Evolutionary conservation across 2,797 vertebrate species (phyloP), one percentile per base, ranked within the genome.

Genomic region (Melanitta fusca): DNA sequence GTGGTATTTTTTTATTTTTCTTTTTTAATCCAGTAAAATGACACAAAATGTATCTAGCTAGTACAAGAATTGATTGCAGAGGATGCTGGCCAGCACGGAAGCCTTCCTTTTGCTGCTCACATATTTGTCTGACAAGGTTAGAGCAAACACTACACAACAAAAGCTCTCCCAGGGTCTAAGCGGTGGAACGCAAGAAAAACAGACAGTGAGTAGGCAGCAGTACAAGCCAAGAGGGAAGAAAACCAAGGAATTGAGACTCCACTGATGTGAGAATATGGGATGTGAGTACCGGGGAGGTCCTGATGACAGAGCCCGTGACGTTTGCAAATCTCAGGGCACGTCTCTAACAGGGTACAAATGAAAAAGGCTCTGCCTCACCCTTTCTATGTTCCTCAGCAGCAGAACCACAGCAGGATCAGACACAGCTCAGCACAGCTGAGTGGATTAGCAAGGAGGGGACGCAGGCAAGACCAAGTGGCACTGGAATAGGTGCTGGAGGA

Each of bases 401-500:
- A 41, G 38, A 25, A 16, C 16, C 74, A 15, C 1, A 3, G 39
- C 45, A 13, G n/a, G 27, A 38, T 6, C 2, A 7, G 75, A 8
- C 11, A 9, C 3, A 13, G 70, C 39, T 6, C 27, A 14, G 57
- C 57, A 28, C 27, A 8, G 56, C 36, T 5, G 36, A 57, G 38
- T 3, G 66, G 56, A 36, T 64, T 2, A 13, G 62, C 68, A 36
- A 28, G 54, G 72, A 5, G 58, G 30, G 73, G 43, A 34, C n/a
- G 2, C 6, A 3, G 45, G 74, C 38, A 17, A 81, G 65, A 36
- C 68, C 1, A 12, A 3, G 5, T 39, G 71, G 15, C 47, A 13
- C 32, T 5, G 56, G 58, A 0, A 3, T 4, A 6, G 0, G 3
- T 13, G 64, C 32, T 0, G 18, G 19, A 56, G 17, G 60, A 13